These are phyloP conservation scores for Helleia helle DNA, from an alignment of 2,888 invertebrate genomes.

Conservation along the genomic window DNA sequence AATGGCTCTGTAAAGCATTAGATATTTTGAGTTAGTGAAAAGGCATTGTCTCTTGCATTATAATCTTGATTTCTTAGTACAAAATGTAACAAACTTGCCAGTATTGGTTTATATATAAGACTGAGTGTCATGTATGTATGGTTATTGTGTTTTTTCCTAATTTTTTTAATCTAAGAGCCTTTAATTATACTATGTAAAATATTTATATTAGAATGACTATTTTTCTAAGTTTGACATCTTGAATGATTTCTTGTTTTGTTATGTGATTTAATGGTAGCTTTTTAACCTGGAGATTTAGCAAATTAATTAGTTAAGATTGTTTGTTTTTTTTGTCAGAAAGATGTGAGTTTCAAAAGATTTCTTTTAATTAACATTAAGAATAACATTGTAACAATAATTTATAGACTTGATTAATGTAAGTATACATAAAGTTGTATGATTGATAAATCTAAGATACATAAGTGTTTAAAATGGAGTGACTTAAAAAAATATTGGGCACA, in stretches of 20 bases:
- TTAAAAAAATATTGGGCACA: conserved; percentile 17
- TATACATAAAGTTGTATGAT: conserved; percentile 19
- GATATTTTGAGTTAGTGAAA: conserved; percentile 48
- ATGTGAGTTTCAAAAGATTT: conserved; percentile 5
- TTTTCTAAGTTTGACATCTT: conserved; percentile 6
- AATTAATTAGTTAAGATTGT: conserved; percentile 4
- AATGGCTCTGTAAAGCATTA: neutral
- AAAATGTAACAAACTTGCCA: conserved; percentile 72
- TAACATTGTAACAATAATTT: conserved; percentile 30
- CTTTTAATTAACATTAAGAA: conserved; percentile 16
- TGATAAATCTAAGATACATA: conserved; percentile 1
- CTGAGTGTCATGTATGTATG: conserved; percentile 67
- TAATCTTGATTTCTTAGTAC: conserved; percentile 65
- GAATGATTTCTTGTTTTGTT: conserved; percentile 17
- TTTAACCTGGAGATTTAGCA: conserved; percentile 10
- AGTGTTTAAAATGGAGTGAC: conserved; percentile 12
- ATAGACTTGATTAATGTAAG: conserved; percentile 29
- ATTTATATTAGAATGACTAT: neutral
- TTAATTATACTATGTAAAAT: conserved; percentile 17
- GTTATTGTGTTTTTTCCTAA: conserved; percentile 53
- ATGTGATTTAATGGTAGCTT: conserved; percentile 24
- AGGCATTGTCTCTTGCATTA: conserved; percentile 42
- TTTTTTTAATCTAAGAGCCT: conserved; percentile 32
- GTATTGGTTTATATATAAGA: conserved; percentile 72
- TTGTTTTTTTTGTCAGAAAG: conserved; percentile 4